Evolutionary conservation across 1,140 invertebrate species (phyloP).

Genomic region (Paraescarpia echinospica): DNA sequence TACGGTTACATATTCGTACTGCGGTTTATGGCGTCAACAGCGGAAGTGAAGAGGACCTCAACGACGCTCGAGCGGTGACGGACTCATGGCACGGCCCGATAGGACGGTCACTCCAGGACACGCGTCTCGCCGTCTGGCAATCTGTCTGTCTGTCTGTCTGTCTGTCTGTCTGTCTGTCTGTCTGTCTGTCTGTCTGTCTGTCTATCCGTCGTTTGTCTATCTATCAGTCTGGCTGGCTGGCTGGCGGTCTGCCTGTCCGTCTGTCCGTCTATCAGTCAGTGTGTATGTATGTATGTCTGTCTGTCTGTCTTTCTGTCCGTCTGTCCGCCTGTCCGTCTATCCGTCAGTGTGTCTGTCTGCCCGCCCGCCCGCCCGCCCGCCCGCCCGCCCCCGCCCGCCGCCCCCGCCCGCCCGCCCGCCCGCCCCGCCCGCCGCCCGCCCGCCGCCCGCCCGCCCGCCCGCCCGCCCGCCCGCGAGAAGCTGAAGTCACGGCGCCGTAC

Average conservation of each 20-base stretch:
- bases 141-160: conserved; percentile 43
- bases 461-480: too few relatives aligned
- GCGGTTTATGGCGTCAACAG: neutral
- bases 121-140: conserved; percentile 36
- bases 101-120: neutral
- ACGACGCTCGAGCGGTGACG: neutral
- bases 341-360: conserved; percentile 32
- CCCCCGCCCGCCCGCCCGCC: conserved; percentile 35
- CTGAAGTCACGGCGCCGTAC: too few relatives aligned
- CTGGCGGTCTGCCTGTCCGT: conserved; percentile 27
- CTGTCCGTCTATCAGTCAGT: conserved; percentile 33
- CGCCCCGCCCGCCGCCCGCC: conserved; percentile 26
- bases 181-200: conserved; percentile 35
- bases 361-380: conserved; percentile 31
- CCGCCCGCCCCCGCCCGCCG: conserved; percentile 11
- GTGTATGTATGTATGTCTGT: conserved; percentile 33
- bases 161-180: conserved; percentile 40
- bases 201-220: conserved; percentile 31
- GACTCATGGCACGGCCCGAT: too few relatives aligned
- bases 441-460: too few relatives aligned
- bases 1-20: neutral
- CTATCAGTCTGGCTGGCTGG: conserved; percentile 30
- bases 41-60: neutral
- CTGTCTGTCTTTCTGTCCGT: conserved; percentile 33
- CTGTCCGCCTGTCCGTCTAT: conserved; percentile 33